A percentile compares a stretch with the other conserved stretches of the same genome.
phyloP scores from a whole-genome alignment of 37 sponge, comb jelly and placozoan genomes.

The Geodia barretti region DNA sequence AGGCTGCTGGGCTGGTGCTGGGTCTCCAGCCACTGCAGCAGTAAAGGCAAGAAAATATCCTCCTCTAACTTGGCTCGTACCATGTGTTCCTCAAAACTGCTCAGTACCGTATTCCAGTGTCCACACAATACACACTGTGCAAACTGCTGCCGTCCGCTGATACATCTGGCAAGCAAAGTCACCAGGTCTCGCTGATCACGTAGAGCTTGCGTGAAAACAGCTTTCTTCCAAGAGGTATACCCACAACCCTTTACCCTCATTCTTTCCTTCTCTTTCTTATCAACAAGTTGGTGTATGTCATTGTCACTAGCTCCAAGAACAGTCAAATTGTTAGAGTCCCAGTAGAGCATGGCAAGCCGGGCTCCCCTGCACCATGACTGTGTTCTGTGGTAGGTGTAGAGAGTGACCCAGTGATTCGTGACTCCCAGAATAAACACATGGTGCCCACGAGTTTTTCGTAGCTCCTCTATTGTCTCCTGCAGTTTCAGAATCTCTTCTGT shows the following conservation, averaged over 20 bases:
- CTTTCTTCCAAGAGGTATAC: conserved; percentile 30
- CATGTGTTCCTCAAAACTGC: conserved; percentile 18
- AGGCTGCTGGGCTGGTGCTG: conserved; percentile 17
- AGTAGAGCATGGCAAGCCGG: conserved; percentile 26
- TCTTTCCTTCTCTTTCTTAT: conserved; percentile 50
- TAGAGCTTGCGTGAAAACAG: conserved; percentile 26
- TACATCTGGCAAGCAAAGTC: conserved; percentile 33
- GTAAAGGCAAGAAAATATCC: conserved; percentile 12
- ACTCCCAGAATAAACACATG: conserved; percentile 57
- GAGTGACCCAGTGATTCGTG: conserved; percentile 62
- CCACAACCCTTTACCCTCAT: conserved; percentile 29
- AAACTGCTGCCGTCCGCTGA: conserved; percentile 25
- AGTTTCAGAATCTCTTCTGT: conserved; percentile 2
- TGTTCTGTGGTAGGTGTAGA: conserved; percentile 21
- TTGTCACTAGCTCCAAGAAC: conserved; percentile 14
- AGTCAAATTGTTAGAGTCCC: conserved; percentile 54
- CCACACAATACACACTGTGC: conserved; percentile 5
- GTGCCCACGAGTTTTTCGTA: not conserved
- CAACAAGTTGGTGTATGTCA: conserved; percentile 16
- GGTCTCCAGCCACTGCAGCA: conserved; percentile 35
- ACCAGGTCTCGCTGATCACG: conserved; percentile 44
- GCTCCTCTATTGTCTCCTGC: conserved; percentile 13
- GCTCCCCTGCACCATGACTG: not conserved
- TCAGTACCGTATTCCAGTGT: not conserved
- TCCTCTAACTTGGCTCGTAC: not conserved